Base-by-base conservation (phyloP, 2,888 invertebrate genomes). In the Enchytraeus crypticus region DNA sequence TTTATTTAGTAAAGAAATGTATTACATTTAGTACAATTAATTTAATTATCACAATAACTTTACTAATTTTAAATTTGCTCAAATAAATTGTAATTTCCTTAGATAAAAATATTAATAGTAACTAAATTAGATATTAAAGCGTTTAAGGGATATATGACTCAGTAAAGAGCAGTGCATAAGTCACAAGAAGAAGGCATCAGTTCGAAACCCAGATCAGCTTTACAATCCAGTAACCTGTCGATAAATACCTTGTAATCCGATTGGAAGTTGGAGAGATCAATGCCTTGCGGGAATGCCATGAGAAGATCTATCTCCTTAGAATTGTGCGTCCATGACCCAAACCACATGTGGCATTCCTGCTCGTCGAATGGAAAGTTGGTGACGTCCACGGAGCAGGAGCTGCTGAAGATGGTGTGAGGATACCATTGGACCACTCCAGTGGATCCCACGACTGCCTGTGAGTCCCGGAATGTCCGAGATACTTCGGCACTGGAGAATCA, bases 311-410 rank as follows among this genome's bases (percentile, higher is more conserved):
- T 53, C 43, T 66, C 62, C 8, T 51, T 34, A n/a, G 30, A 26
- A 1, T 54, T 55, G 57, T 66, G 60, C 8, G 66, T 66, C 66
- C 66, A 66, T 5, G 66, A 66, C 8, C 65, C 65, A 53, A 66
- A 66, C 64, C 61, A 65, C 64, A 66, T 61, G 51, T 61, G 32
- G 34, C 66, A 66, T 23, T 54, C 29, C 58, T 66, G 66, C 11
- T 53, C 29, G 57, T 66, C 66, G 32, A 66, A 66, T 4, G 66
- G 66, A 49, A 66, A 66, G 51, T 64, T 59, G 18, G 64, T 59
- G 34, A 66, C 63, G 53, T 66, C 65, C 3, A 65, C 59, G 53
- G 66, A 65, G 43, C 66, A 66, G 46, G 66, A 66, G 51, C 59
- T 59, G 46, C 59, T 53, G 61, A 66, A 66, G 38, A 66, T 66